A percentile compares a stretch with the other conserved stretches of the same genome.
Conservation (phyloP, 2,888 invertebrate species). For the Thera obeliscata region DNA sequence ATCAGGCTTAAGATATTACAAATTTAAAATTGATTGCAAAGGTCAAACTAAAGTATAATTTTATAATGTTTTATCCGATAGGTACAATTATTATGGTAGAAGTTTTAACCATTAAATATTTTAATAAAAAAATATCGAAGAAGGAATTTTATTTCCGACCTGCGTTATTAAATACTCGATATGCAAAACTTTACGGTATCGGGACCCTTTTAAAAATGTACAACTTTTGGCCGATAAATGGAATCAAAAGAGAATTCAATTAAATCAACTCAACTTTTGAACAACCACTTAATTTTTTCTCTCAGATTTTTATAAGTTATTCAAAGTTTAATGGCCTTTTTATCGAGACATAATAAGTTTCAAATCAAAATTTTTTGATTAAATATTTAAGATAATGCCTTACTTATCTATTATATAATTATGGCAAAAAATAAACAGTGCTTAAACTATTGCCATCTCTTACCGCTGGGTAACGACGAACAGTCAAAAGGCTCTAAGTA, state of each 20-base stretch:
- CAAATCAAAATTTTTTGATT: slow-evolving; percentile 11
- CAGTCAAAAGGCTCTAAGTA: too few species aligned
- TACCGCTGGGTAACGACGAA: too few species aligned
- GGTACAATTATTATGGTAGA: neutral
- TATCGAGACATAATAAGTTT: slow-evolving; percentile 6
- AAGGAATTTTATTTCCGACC: slow-evolving; percentile 14
- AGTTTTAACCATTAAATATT: neutral
- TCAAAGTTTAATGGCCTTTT: slow-evolving; percentile 28
- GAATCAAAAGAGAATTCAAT: slow-evolving; percentile 41
- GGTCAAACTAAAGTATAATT: slow-evolving; percentile 10
- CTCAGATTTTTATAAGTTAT: slow-evolving; percentile 28
- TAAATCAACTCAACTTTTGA: slow-evolving; percentile 37
- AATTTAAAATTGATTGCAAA: slow-evolving; percentile 14
- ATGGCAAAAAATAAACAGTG: too few species aligned
- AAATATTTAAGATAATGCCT: too few species aligned
- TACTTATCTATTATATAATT: slow-evolving; percentile 3
- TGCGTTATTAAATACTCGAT: slow-evolving; percentile 17
- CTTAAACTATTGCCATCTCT: too few species aligned
- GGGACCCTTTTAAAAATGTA: slow-evolving; percentile 24
- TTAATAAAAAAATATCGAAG: slow-evolving; percentile 8
- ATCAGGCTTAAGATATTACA: neutral
- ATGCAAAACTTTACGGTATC: slow-evolving; percentile 23
- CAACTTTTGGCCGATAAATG: slow-evolving; percentile 38
- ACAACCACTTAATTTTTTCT: slow-evolving; percentile 34
- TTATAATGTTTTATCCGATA: neutral